phyloP scores from a whole-genome alignment of 2,888 invertebrate species.

The Tetragonisca angustula region DNA sequence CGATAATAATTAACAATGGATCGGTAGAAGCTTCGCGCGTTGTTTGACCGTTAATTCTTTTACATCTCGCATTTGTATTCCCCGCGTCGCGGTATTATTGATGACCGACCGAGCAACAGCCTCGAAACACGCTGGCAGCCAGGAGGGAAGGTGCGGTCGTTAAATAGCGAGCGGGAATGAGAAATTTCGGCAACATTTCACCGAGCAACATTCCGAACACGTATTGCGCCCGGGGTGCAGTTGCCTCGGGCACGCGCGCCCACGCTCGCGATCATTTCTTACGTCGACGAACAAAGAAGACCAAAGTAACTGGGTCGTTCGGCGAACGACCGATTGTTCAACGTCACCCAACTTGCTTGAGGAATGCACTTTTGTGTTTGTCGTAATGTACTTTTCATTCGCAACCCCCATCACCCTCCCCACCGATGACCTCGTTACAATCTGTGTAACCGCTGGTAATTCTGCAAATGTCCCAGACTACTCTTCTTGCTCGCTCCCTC shows the following conservation, averaged over 20 bases:
- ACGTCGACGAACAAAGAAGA: constrained; percentile 50
- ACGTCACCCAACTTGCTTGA: constrained; percentile 44
- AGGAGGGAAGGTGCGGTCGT: constrained; percentile 15
- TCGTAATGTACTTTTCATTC: constrained; percentile 54
- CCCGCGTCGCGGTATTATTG: constrained; percentile 43
- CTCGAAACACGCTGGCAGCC: constrained; percentile 13
- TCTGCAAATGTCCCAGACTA: not conserved
- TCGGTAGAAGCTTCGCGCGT: not conserved
- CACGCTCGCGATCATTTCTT: constrained; percentile 51
- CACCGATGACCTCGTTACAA: constrained; percentile 25
- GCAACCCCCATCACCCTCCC: not conserved
- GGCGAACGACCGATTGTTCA: constrained; percentile 54
- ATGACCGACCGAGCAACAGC: constrained; percentile 31
- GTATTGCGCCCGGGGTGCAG: constrained; percentile 49
- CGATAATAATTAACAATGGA: not conserved
- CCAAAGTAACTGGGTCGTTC: constrained; percentile 59
- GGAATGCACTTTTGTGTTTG: constrained; percentile 52
- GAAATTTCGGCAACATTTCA: constrained; percentile 63
- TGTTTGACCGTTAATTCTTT: constrained; percentile 13
- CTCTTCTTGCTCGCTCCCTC: not conserved
- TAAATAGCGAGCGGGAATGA: constrained; percentile 55
- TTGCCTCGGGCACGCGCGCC: constrained; percentile 10
- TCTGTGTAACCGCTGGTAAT: constrained; percentile 13
- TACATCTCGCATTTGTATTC: constrained; percentile 44
- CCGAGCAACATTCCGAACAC: constrained; percentile 54